Evolutionary conservation across 2,888 invertebrate species (phyloP).

Genomic region (Diarsia mendica): DNA sequence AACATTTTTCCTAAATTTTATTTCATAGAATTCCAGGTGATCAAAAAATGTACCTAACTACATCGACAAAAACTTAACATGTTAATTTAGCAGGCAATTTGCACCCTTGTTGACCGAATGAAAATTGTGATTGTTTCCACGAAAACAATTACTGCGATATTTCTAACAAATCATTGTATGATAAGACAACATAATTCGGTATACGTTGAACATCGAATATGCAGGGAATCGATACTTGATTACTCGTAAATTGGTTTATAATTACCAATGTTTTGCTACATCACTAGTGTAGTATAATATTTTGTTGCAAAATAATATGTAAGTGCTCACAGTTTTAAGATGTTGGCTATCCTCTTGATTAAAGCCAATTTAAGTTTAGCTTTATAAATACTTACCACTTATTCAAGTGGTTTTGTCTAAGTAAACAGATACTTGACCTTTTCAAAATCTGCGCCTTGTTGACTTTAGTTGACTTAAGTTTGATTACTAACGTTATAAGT

Average conservation of each 20-base stretch:
- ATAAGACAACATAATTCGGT: constrained; percentile 47
- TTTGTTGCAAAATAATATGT: constrained; percentile 2
- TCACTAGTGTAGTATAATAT: not conserved
- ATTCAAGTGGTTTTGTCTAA: constrained; percentile 5
- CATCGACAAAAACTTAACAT: constrained; percentile 8
- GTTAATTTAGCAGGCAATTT: constrained; percentile 40
- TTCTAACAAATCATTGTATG: constrained; percentile 28
- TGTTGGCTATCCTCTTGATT: not conserved
- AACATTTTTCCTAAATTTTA: not conserved
- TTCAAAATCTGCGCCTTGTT: not conserved
- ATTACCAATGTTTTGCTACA: constrained; percentile 2
- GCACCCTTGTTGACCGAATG: constrained; percentile 30
- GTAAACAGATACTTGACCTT: constrained; percentile 8
- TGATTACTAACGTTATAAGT: not conserved
- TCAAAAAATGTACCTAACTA: not conserved
- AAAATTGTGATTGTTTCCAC: constrained; percentile 49
- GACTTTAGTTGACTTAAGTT: not conserved
- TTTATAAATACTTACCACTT: not conserved
- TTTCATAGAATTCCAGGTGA: constrained; percentile 1
- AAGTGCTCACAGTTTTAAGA: not conserved
- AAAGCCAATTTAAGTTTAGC: not conserved
- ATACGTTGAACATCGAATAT: constrained; percentile 22
- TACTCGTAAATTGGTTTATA: constrained; percentile 11
- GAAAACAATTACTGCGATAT: constrained; percentile 51
- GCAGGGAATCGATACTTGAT: constrained; percentile 28